phyloP scores from a whole-genome alignment of 2,888 invertebrate species.

The Drosophila tanythrix region DNA sequence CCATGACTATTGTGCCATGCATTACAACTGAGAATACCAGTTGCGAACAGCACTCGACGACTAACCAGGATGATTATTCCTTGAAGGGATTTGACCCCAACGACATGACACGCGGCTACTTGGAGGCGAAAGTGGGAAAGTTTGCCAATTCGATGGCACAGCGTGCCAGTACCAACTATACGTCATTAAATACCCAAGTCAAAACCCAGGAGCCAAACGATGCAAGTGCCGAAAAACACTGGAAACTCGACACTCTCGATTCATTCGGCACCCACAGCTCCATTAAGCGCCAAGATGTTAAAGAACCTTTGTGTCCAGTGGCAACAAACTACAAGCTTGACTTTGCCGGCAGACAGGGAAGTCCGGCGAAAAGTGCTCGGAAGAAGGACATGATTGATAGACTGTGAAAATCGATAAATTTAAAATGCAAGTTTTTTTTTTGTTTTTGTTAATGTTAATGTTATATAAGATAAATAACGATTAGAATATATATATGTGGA shows the following conservation, averaged over 20 bases:
- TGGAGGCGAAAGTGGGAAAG: neutral
- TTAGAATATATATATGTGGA: too few species aligned
- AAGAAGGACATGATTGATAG: conserved; percentile 27
- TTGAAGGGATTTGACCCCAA: neutral
- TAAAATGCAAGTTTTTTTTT: neutral
- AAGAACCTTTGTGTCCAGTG: conserved; percentile 7
- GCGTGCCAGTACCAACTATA: conserved; percentile 31
- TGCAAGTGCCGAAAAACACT: neutral
- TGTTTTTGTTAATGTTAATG: too few species aligned
- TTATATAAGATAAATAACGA: neutral
- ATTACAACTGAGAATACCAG: conserved; percentile 4
- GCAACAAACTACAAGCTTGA: conserved; percentile 31
- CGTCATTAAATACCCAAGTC: conserved; percentile 39
- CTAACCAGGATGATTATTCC: conserved; percentile 30
- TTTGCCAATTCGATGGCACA: conserved; percentile 14
- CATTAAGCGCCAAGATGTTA: neutral
- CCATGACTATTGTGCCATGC: conserved; percentile 32
- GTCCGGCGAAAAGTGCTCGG: neutral
- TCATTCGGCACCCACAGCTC: conserved; percentile 34
- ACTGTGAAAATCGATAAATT: neutral
- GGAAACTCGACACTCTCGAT: conserved; percentile 32
- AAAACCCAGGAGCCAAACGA: conserved; percentile 14
- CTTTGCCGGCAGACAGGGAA: neutral
- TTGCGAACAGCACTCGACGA: conserved; percentile 32
- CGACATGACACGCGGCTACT: conserved; percentile 4